Conservation (phyloP, 1,140 invertebrate species). For the Drosophila chauvacae region DNA sequence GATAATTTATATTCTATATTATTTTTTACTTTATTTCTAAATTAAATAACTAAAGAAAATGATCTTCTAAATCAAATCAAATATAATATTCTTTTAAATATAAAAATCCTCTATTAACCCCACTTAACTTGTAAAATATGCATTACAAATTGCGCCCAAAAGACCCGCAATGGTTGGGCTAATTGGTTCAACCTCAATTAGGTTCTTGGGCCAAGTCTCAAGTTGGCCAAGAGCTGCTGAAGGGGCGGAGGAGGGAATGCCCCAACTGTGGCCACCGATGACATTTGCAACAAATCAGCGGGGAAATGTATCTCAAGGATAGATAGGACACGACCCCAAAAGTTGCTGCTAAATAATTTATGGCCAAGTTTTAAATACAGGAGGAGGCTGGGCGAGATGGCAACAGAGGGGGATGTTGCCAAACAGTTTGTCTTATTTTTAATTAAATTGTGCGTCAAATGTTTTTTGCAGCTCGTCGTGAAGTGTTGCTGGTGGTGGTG, state of each 20-base stretch:
- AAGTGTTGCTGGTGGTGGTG: not conserved
- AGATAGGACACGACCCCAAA: conserved; percentile 8
- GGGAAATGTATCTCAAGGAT: conserved; percentile 31
- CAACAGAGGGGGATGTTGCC: not conserved
- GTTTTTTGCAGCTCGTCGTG: conserved; percentile 48
- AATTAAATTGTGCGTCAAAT: conserved; percentile 83
- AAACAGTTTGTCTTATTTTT: conserved; percentile 63
- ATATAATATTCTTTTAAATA: too few relatives aligned
- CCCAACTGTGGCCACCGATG: conserved; percentile 17
- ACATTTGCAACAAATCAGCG: conserved; percentile 14
- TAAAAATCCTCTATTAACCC: not conserved
- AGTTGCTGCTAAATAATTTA: conserved; percentile 58
- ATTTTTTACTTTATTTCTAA: too few relatives aligned
- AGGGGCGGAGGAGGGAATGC: not conserved
- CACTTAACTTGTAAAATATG: not conserved
- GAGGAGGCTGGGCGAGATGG: not conserved
- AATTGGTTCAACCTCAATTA: conserved; percentile 46
- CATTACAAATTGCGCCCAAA: not conserved
- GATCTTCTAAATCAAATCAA: not conserved
- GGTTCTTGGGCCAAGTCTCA: conserved; percentile 22
- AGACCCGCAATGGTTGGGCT: not conserved
- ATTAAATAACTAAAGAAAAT: not conserved
- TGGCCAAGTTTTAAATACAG: conserved; percentile 55
- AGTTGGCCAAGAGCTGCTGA: conserved; percentile 19
- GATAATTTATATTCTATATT: too few relatives aligned